Evolutionary conservation across 2,113 vertebrate species (phyloP).

Genomic region (Dinomys branickii): DNA sequence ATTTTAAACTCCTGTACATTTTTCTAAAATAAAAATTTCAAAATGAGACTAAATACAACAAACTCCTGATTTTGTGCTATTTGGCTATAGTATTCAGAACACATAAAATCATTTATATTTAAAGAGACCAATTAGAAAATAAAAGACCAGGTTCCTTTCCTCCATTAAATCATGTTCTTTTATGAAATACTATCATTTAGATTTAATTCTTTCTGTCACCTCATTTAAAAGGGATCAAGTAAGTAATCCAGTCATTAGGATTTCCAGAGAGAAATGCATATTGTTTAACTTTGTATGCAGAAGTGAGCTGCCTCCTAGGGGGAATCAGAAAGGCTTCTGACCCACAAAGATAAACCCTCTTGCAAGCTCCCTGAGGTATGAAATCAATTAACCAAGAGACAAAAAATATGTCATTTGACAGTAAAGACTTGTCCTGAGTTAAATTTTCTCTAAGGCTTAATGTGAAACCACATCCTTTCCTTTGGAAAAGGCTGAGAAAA

Average conservation of each 20-base stretch:
- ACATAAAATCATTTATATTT: background rate
- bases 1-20: background rate
- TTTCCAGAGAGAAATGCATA: background rate
- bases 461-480: background rate
- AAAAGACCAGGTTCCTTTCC: background rate
- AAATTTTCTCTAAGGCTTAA: background rate
- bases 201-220: slow-evolving; percentile 5
- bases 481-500: background rate
- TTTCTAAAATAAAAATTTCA: background rate
- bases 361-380: background rate
- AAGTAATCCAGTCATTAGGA: background rate
- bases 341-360: background rate
- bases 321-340: background rate
- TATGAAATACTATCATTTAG: background rate
- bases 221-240: background rate
- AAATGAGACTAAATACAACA: background rate
- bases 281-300: background rate
- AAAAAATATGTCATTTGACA: background rate
- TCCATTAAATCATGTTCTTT: slow-evolving; percentile 21
- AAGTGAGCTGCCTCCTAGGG: background rate
- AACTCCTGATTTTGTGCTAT: background rate
- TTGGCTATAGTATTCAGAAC: background rate
- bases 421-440: background rate
- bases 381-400: background rate
- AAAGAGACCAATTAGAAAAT: background rate